A percentile compares a stretch with the other conserved stretches of the same genome.
Conservation (phyloP, 2,888 invertebrate genomes). For the Philereme vetulata region DNA sequence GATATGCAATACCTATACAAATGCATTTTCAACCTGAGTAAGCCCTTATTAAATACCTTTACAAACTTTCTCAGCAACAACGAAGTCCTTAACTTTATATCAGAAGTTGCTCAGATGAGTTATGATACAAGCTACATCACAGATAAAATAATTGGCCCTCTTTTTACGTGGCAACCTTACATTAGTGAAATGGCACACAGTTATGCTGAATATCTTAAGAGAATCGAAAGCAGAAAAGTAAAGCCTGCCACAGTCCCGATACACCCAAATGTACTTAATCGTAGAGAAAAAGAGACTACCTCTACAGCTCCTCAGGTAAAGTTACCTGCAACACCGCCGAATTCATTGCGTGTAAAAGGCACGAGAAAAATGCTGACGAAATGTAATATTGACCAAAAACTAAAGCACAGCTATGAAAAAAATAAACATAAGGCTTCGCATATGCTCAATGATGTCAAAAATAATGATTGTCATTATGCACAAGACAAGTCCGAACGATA, state of each 20-base stretch:
- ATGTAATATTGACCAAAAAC: conserved; percentile 61
- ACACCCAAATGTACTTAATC: conserved; percentile 63
- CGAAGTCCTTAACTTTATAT: conserved; percentile 70
- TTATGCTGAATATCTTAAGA: conserved; percentile 63
- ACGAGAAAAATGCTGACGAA: conserved; percentile 68
- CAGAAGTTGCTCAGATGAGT: conserved; percentile 70
- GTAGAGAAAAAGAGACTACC: conserved; percentile 49
- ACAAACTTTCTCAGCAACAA: conserved; percentile 72
- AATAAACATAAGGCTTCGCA: conserved; percentile 64
- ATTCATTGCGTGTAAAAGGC: conserved; percentile 45
- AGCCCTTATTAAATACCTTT: conserved; percentile 60
- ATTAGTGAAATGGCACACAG: conserved; percentile 70
- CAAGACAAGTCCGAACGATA: conserved; percentile 58
- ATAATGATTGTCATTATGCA: conserved; percentile 56
- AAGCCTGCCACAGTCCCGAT: conserved; percentile 66
- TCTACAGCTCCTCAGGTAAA: conserved; percentile 19
- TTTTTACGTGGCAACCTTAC: conserved; percentile 75
- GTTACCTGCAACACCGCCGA: conserved; percentile 57
- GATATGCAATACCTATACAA: conserved; percentile 65
- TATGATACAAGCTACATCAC: conserved; percentile 80
- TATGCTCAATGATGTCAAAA: conserved; percentile 62
- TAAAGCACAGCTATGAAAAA: conserved; percentile 61
- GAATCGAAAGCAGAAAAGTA: conserved; percentile 56
- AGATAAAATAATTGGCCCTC: conserved; percentile 75
- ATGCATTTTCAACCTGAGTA: conserved; percentile 72